Evolutionary conservation across 2,888 invertebrate genomes (phyloP), one percentile per base, ranked within the genome.

Genomic region (Andrena haemorrhoa): DNA sequence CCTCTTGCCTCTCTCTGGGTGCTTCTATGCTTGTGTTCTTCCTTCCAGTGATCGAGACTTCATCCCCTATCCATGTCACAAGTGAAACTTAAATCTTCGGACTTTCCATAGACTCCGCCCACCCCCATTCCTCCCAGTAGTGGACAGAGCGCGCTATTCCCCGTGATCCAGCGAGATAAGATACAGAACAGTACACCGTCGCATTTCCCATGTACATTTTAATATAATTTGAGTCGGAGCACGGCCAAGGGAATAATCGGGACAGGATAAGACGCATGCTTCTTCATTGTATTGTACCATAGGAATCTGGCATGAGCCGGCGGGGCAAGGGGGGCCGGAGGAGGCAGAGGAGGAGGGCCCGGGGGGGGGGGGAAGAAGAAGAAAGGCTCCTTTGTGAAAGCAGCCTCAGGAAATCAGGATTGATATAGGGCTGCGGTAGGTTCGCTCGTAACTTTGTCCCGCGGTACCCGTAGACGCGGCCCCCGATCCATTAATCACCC

Each of bases 371-470:
- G 35, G 74, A 61, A 63, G 77, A 79, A 71, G 80, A 84, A 77
- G 86, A 83, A 87, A 82, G 84, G 84, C 82, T 82, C 86, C 89
- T 88, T 88, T 90, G 88, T 87, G 87, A 89, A 86, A 81, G 87
- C 84, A 85, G 89, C 83, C 86, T 88, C 87, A 85, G 88, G 90
- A 91, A 91, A 90, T 87, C 86, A 88, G 89, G 90, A 91, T 91
- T 90, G 90, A 91, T 91, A 89, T 86, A 86, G 89, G 86, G 86
- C 90, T 90, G 91, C 91, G 91, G 91, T 91, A 91, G 91, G 90
- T 90, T 91, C 84, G 86, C 88, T 89, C 87, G 90, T 89, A 90
- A 86, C 82, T 86, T 87, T 88, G 87, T 86, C 87, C 87, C 79
- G 85, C 82, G 85, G 85, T 87, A 85, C 86, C 83, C 72, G 75